phyloP scores from a whole-genome alignment of 2,888 invertebrate species.

The Congeria kusceri region DNA sequence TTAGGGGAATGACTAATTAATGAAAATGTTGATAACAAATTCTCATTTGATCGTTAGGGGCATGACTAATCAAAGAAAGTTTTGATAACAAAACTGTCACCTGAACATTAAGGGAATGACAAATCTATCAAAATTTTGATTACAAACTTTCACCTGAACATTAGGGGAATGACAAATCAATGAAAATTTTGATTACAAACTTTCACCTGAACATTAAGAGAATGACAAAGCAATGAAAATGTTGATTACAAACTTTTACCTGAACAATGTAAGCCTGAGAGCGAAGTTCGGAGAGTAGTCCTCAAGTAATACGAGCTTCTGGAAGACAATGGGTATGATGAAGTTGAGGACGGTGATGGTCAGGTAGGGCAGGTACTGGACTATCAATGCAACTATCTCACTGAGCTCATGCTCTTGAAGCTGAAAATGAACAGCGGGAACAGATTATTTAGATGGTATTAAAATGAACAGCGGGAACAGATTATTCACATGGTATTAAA shows the following conservation, averaged over 20 bases:
- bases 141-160: too few species aligned
- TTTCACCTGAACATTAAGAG: neutral
- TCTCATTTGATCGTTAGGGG: too few species aligned
- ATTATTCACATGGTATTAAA: too few species aligned
- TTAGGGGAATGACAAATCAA: too few species aligned
- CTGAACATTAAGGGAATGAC: too few species aligned
- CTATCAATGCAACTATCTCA: conserved; percentile 86
- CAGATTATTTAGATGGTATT: too few species aligned
- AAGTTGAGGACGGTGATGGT: conserved; percentile 92
- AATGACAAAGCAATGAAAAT: too few species aligned
- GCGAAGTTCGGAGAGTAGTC: conserved; percentile 90
- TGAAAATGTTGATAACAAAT: too few species aligned
- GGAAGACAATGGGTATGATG: conserved; percentile 90
- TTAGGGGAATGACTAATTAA: too few species aligned
- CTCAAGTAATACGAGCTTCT: conserved; percentile 90
- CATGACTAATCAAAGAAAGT: too few species aligned
- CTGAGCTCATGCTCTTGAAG: conserved; percentile 65
- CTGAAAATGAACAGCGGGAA: conserved; percentile 51
- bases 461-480: conserved; percentile 16
- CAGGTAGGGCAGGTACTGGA: conserved; percentile 92
- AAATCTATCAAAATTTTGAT: too few species aligned
- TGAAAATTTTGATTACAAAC: neutral
- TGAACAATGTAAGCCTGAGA: conserved; percentile 89
- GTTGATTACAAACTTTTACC: conserved; percentile 83
- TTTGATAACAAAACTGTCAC: too few species aligned